Evolutionary conservation across 2,113 vertebrate species (phyloP), one percentile per base, ranked within the genome.

Genomic region (Paracanthobrama guichenoti): DNA sequence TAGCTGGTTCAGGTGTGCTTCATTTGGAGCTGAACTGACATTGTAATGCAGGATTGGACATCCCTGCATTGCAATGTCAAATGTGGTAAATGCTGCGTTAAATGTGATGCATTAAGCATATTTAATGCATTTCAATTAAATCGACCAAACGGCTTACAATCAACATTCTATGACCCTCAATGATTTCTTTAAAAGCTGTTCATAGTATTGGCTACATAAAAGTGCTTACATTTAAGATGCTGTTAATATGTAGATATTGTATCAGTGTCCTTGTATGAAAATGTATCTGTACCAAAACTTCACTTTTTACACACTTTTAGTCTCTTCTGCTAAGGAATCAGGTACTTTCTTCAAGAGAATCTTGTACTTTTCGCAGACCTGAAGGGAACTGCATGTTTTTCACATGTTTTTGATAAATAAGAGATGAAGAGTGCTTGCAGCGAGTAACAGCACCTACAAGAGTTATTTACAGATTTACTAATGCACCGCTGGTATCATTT

Each of bases 401-500:
- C 75, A 9, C 75, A 59, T 39, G 53, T 78, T 59, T 77, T 48
- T 59, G 31, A 57, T 77, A 42, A 59, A 59, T 78, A 78, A 59
- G 75, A 78, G 35, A 78, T 53, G 46, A 75, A 75, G 67, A 71
- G 35, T 10, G 1, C 67, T 22, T 39, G 12, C 20, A 20, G 50
- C 1, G 10, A 55, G 50, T 55, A 74, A 35, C 26, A 55, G 74
- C 74, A 76, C 28, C 10, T 12, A 50, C 74, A 60, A n/a, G 13
- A 26, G 77, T 79, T 79, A 64, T 79, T 64, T 79, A 64, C 39
- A 14, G 14, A 64, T 64, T 46, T 16, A 60, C 20, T 79, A 44
- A 64, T 62, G 39, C 57, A 62, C 28, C 2, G 71, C 24, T 28
- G 44, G 14, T 48, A 74, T 75, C n/a, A 42, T 35, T 42, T 42